Evolutionary conservation across 1,140 invertebrate species (phyloP).

Genomic region (Tachypleus tridentatus): DNA sequence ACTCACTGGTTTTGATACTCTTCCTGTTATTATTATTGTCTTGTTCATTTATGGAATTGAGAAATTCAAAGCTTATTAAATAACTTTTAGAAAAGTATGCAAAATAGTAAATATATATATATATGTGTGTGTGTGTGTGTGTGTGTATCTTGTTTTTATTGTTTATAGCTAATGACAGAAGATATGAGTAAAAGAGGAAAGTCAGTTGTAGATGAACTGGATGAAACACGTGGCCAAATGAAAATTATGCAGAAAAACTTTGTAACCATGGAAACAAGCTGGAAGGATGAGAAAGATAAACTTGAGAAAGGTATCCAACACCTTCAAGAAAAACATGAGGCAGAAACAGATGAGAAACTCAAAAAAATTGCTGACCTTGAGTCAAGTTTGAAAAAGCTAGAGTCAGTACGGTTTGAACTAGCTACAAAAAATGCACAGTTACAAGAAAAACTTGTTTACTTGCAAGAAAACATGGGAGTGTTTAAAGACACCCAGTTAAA

Average conservation of each 20-base stretch:
- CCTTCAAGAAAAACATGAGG: slow-evolving; percentile 30
- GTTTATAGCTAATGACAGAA: slow-evolving; percentile 57
- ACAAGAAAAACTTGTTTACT: slow-evolving; percentile 39
- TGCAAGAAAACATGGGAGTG: slow-evolving; percentile 11
- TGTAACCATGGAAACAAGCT: slow-evolving; percentile 51
- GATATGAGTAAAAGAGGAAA: slow-evolving; percentile 54
- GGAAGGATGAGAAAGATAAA: slow-evolving; percentile 55
- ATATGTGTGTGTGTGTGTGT: too few relatives aligned
- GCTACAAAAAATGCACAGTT: slow-evolving; percentile 42
- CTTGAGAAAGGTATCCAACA: slow-evolving; percentile 41
- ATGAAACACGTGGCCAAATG: slow-evolving; percentile 66
- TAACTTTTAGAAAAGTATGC: too few relatives aligned
- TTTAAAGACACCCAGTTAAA: neutral
- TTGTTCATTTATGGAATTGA: too few relatives aligned
- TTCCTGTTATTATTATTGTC: too few relatives aligned
- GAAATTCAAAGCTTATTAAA: too few relatives aligned
- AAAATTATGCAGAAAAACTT: slow-evolving; percentile 65
- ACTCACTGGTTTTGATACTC: too few relatives aligned
- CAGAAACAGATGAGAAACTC: slow-evolving; percentile 38
- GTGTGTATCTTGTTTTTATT: neutral
- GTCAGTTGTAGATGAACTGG: slow-evolving; percentile 52
- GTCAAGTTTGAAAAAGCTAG: slow-evolving; percentile 20
- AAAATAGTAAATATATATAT: too few relatives aligned
- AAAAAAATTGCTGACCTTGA: slow-evolving; percentile 34
- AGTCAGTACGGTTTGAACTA: slow-evolving; percentile 42